Conservation (phyloP, 2,888 invertebrate species). For the Tenthredo distinguenda region DNA sequence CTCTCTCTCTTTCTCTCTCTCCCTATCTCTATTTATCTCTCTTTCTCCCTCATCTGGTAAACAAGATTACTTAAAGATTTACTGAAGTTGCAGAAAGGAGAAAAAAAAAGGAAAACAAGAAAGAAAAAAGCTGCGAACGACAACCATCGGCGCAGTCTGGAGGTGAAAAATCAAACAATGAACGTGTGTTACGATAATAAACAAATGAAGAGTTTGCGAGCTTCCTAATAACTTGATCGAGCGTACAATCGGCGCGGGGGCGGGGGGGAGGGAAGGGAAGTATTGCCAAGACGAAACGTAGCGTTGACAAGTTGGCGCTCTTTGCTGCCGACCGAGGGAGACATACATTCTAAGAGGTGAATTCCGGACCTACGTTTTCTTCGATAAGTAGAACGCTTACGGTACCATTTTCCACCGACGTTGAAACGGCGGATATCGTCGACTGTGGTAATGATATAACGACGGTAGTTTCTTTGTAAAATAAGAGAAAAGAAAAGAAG, state of each 20-base stretch:
- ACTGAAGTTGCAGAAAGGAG: not conserved
- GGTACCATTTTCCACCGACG: conserved; percentile 53
- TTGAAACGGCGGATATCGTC: not conserved
- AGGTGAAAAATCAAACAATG: conserved; percentile 2
- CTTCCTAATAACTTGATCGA: not conserved
- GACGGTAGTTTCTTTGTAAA: not conserved
- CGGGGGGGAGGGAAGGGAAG: not conserved
- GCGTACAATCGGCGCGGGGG: not conserved
- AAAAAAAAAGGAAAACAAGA: not conserved
- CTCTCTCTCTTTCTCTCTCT: not conserved
- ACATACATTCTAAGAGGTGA: conserved; percentile 67
- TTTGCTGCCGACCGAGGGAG: conserved; percentile 38
- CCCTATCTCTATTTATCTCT: not conserved
- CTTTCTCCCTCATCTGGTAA: not conserved
- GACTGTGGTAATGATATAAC: conserved; percentile 11
- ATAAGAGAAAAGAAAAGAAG: not conserved
- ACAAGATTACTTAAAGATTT: conserved; percentile 31
- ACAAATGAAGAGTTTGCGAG: not conserved
- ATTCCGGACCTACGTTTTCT: conserved; percentile 75
- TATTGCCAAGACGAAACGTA: conserved; percentile 24
- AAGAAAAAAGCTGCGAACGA: not conserved
- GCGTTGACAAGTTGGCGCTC: conserved; percentile 38
- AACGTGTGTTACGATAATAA: not conserved
- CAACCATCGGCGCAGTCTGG: not conserved
- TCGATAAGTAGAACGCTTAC: conserved; percentile 58